phyloP scores from a whole-genome alignment of 2,113 vertebrate species.

The Gorsachius goisagi region DNA sequence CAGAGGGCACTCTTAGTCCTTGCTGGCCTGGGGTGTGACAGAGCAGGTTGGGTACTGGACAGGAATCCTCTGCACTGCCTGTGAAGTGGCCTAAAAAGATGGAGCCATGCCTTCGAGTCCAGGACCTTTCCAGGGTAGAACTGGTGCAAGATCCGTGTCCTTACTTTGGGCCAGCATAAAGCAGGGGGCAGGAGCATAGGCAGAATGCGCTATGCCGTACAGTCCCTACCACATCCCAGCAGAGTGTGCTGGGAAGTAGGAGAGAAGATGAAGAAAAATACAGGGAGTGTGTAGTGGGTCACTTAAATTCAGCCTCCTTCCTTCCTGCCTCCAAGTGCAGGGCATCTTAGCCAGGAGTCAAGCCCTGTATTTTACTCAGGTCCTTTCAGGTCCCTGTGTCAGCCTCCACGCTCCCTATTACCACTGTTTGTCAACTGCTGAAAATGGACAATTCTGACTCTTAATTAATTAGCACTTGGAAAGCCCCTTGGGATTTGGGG shows the following conservation, averaged over 20 bases:
- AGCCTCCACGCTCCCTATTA: background rate
- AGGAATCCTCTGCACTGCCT: background rate
- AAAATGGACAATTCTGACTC: background rate
- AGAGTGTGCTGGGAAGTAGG: background rate
- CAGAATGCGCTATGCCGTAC: background rate
- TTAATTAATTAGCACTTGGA: background rate
- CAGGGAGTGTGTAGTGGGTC: background rate
- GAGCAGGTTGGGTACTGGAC: background rate
- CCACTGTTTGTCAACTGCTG: background rate
- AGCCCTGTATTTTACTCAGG: background rate
- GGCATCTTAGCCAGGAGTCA: background rate
- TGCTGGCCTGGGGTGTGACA: background rate
- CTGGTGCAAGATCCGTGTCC: too few relatives aligned
- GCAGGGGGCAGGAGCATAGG: background rate
- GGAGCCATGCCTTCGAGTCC: background rate
- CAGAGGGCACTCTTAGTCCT: constrained; percentile 43
- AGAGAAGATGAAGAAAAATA: background rate
- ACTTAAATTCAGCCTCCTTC: background rate
- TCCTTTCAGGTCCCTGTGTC: background rate
- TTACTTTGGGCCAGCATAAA: background rate
- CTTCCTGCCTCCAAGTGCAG: background rate
- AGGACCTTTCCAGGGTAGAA: background rate
- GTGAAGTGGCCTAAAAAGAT: background rate
- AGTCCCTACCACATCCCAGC: background rate
- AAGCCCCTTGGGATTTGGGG: background rate